Base-by-base conservation (phyloP, 1,140 invertebrate species). In the Drosophila repleta region DNA sequence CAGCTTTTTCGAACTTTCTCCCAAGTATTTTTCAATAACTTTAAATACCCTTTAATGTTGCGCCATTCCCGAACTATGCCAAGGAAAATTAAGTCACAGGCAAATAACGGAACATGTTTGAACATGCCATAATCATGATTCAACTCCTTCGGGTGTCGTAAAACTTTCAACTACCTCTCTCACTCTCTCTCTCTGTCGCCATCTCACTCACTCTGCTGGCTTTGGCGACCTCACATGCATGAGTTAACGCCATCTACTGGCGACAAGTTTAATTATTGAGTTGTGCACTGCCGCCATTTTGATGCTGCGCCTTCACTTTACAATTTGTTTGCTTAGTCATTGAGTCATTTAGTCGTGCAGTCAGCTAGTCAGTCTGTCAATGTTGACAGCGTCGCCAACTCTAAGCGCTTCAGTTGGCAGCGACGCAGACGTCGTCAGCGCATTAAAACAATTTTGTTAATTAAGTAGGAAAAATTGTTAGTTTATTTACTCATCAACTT, bases 401-500 rank as follows among this genome's bases (percentile, higher is more conserved):
- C 75, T 72, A 62, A 62, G 79, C 80, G 80, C 80, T 60, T 79
- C 80, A 73, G 55, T 84, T 84, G 80, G 57, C 15, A 15, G 63
- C 26, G 35, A 18, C 55, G 35, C 32, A n/a, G 26, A 52, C 58
- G 57, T 48, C 32, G 60, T 43, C 52, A 62, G 65, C 67, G 76
- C 79, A 88, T 89, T 89, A 89, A 84, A 88, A 88, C 84, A 88
- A 88, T 89, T 88, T 88, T 88, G 84, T 88, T 88, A 88, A 88
- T 88, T 89, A 88, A 88, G 83, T 89, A 89, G 76, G 84, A 89
- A 89, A 87, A 87, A 87, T 87, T 88, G 75, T 82, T 87, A 88
- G 83, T 87, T 87, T 87, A 87, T 87, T 87, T 87, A 83, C 83
- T 73, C 76, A 75, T 87, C 83, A 87, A 87, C 83, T 88, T 88